Conservation (phyloP, 2,888 invertebrate genomes). For the Polymixis lichenea region DNA sequence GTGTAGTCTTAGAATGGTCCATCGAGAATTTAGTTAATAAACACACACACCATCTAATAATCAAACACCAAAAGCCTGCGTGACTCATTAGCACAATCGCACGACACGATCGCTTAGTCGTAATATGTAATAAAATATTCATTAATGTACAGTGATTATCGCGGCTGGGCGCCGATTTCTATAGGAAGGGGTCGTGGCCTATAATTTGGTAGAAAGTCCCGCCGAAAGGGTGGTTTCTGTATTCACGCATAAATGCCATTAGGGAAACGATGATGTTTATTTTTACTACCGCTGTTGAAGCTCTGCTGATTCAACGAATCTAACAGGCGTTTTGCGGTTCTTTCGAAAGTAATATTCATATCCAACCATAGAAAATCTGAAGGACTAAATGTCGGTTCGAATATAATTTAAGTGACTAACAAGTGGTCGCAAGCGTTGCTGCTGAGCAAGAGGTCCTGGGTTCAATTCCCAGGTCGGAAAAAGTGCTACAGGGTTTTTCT, state of each 20-base stretch:
- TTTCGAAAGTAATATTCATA: background rate
- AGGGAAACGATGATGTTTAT: constrained; percentile 39
- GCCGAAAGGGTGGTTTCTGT: constrained; percentile 40
- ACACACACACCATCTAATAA: constrained; percentile 33
- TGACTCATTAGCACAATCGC: constrained; percentile 63
- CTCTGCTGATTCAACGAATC: background rate
- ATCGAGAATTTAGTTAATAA: background rate
- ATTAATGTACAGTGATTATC: constrained; percentile 63
- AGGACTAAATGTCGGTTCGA: background rate
- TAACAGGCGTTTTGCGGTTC: background rate
- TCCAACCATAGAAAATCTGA: background rate
- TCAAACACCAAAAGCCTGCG: constrained; percentile 41
- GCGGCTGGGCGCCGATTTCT: constrained; percentile 40
- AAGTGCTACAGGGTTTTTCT: no score
- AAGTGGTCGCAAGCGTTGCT: no score
- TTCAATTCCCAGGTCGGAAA: no score
- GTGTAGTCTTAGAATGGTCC: background rate
- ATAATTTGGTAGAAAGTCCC: constrained; percentile 55
- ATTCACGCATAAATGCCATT: constrained; percentile 55
- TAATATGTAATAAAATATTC: constrained; percentile 65
- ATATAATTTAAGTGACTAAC: background rate
- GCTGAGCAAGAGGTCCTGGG: no score
- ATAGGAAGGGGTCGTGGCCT: constrained; percentile 37
- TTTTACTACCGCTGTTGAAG: constrained; percentile 18
- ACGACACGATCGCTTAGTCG: constrained; percentile 61